Percentiles rank a stretch among this genome's conserved stretches.
phyloP scores from a whole-genome alignment of 2,797 vertebrate species.

The Alca torda region DNA sequence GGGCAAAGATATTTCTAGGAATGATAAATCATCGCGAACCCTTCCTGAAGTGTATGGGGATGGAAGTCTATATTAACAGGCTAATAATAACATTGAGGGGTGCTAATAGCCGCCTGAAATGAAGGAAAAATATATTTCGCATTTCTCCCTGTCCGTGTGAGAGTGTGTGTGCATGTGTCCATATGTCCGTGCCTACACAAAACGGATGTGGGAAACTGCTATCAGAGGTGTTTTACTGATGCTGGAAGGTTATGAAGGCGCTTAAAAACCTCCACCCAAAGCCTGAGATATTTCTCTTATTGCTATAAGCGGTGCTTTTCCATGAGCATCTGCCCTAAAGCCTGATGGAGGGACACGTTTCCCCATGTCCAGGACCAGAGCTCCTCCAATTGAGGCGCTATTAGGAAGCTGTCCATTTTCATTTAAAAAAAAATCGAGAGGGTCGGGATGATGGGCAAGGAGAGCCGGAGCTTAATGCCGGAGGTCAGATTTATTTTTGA shows the following conservation, averaged over 20 bases:
- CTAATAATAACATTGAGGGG: background rate
- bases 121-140: background rate
- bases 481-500: background rate
- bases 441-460: background rate
- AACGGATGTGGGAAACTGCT: background rate
- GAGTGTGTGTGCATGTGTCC: background rate
- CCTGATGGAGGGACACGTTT: background rate
- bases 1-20: constrained; percentile 29
- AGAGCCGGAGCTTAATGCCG: background rate
- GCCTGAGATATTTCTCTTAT: background rate
- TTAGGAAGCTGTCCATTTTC: background rate
- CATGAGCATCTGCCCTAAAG: background rate
- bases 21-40: background rate
- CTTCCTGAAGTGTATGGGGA: background rate
- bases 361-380: background rate
- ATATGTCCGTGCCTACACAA: background rate
- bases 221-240: background rate
- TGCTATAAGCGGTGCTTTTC: background rate
- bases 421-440: background rate
- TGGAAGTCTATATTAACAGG: background rate
- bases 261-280: background rate
- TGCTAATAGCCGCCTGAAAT: background rate
- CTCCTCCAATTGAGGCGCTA: background rate
- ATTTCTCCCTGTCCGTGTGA: background rate
- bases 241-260: background rate